phyloP scores from a whole-genome alignment of 2,888 invertebrate species.

The Cosmia pyralina region DNA sequence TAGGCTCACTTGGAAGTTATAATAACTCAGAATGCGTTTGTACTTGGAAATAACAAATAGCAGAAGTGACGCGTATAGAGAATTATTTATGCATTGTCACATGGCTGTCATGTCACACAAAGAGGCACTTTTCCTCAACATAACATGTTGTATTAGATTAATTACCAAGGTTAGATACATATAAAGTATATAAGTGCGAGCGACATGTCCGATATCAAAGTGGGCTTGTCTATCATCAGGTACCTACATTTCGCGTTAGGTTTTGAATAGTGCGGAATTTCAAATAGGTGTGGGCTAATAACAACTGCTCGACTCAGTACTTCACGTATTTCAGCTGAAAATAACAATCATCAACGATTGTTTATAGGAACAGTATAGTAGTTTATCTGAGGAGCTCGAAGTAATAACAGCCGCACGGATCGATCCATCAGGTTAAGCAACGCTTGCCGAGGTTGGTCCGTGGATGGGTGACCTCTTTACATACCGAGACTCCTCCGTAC shows the following conservation, averaged over 20 bases:
- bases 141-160: background rate
- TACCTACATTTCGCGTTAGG: background rate
- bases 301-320: background rate
- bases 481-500: too few species aligned
- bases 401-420: too few species aligned
- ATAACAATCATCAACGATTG: background rate
- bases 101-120: background rate
- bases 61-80: background rate
- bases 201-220: conserved; percentile 1
- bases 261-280: background rate
- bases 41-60: background rate
- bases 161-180: conserved; percentile 21
- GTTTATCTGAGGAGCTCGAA: too few species aligned
- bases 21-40: conserved; percentile 1
- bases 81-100: background rate
- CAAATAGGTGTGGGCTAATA: background rate
- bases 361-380: background rate
- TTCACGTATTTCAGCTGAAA: background rate
- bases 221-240: background rate
- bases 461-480: too few species aligned
- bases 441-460: too few species aligned
- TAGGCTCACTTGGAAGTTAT: background rate
- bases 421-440: too few species aligned
- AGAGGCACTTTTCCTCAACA: conserved; percentile 13
- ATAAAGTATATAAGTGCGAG: conserved; percentile 5